Evolutionary conservation across 2,113 vertebrate genomes (phyloP).

Genomic region (Pachypanchax playfairii): DNA sequence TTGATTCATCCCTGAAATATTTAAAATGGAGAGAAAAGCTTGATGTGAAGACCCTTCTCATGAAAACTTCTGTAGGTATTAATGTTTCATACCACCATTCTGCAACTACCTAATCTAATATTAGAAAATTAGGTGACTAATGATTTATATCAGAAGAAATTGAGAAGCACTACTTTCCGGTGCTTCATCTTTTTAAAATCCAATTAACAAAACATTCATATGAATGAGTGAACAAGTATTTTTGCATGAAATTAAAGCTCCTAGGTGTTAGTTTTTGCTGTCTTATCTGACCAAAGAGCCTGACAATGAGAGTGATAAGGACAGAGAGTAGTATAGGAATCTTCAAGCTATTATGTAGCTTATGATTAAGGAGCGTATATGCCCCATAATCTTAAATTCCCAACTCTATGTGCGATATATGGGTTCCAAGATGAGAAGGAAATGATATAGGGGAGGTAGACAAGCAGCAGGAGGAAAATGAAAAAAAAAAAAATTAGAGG

Average conservation of each 20-base stretch:
- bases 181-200: constrained; percentile 41
- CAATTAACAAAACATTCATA: constrained; percentile 36
- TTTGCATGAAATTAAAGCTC: constrained; percentile 26
- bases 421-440: not conserved
- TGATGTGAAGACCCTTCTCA: not conserved
- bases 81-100: constrained; percentile 47
- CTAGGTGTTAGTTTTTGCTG: not conserved
- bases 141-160: constrained; percentile 62
- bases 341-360: not conserved
- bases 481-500: not conserved
- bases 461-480: constrained; percentile 3
- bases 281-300: not conserved
- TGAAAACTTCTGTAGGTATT: constrained; percentile 36
- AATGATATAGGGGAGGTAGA: not conserved
- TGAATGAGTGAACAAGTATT: constrained; percentile 35
- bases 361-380: constrained; percentile 5
- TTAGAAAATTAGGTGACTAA: constrained; percentile 63
- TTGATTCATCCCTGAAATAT: constrained; percentile 24
- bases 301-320: not conserved
- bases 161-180: constrained; percentile 55
- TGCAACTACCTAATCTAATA: constrained; percentile 60
- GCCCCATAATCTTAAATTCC: constrained; percentile 8
- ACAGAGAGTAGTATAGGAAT: not conserved
- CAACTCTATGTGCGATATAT: not conserved
- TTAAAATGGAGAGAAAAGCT: constrained; percentile 13